Conservation (phyloP, 2,113 vertebrate genomes). For the Glaucomys volans region DNA sequence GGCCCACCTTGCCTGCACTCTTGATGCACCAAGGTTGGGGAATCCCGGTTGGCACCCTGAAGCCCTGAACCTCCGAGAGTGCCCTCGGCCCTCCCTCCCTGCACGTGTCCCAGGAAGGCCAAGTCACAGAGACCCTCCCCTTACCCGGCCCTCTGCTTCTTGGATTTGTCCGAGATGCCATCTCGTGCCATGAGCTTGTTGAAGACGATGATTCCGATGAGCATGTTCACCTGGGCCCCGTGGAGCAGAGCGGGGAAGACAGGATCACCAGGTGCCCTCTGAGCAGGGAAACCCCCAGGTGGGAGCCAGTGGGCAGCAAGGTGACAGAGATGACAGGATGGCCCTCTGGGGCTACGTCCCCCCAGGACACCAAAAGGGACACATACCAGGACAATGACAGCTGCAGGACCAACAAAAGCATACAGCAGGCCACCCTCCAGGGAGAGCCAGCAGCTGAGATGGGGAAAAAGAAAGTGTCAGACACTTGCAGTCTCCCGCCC, state of each 20-base stretch:
- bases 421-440: conserved; percentile 96
- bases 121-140: conserved; percentile 77
- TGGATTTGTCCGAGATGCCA: conserved; percentile 99
- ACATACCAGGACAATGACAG: conserved; percentile 97
- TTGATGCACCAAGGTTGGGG: conserved; percentile 63
- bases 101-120: neutral
- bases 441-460: conserved; percentile 94
- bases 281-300: neutral
- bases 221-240: conserved; percentile 95
- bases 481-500: neutral
- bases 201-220: conserved; percentile 98
- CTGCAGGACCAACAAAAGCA: conserved; percentile 96
- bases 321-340: neutral
- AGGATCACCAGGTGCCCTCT: conserved; percentile 49
- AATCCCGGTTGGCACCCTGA: neutral
- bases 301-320: conserved; percentile 29
- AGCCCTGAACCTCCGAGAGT: conserved; percentile 45
- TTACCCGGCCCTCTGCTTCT: conserved; percentile 99
- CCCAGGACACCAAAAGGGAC: neutral
- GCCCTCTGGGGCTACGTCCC: neutral
- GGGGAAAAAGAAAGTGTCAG: neutral
- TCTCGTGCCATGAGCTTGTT: conserved; percentile 99
- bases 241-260: neutral
- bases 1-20: conserved; percentile 76
- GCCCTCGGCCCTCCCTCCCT: conserved; percentile 42